These are phyloP conservation scores for Peromyscus melanophrys DNA, from an alignment of 2,797 vertebrate species.

Conservation along the genomic window DNA sequence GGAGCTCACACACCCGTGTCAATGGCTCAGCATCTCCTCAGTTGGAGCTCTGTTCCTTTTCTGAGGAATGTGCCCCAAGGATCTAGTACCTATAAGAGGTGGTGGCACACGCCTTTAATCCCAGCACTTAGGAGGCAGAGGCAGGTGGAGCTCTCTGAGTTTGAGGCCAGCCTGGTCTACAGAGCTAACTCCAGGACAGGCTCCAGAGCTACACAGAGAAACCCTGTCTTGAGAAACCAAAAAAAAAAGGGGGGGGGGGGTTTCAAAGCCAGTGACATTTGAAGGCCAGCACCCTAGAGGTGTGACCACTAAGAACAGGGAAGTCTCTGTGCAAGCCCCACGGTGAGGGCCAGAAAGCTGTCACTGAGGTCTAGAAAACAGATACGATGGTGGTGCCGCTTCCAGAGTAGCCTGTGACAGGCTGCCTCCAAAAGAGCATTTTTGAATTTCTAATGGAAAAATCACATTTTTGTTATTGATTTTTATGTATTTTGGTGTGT, in stretches of 20 bases:
- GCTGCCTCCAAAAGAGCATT: conserved; percentile 56
- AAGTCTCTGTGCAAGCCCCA: fast-evolving
- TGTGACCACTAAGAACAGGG: no score
- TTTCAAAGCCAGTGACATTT: neutral
- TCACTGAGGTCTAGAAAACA: neutral
- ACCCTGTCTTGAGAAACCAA: no score
- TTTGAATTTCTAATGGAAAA: conserved; percentile 79
- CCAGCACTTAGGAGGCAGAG: no score
- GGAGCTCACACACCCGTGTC: neutral
- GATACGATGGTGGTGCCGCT: neutral
- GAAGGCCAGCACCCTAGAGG: neutral
- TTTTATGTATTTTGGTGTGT: conserved; percentile 84
- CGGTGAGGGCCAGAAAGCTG: no score
- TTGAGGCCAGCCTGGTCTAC: no score
- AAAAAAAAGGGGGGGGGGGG: no score
- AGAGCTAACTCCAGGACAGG: no score
- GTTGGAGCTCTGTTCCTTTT: neutral
- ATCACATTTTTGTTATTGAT: conserved; percentile 81
- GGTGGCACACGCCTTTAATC: no score
- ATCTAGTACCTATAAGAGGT: neutral
- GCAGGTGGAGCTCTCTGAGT: no score
- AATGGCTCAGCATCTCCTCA: neutral
- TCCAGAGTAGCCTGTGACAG: neutral
- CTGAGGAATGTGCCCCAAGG: neutral
- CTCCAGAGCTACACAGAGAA: no score